phyloP scores from a whole-genome alignment of 2,888 invertebrate species.

The Tachystola acroxantha region DNA sequence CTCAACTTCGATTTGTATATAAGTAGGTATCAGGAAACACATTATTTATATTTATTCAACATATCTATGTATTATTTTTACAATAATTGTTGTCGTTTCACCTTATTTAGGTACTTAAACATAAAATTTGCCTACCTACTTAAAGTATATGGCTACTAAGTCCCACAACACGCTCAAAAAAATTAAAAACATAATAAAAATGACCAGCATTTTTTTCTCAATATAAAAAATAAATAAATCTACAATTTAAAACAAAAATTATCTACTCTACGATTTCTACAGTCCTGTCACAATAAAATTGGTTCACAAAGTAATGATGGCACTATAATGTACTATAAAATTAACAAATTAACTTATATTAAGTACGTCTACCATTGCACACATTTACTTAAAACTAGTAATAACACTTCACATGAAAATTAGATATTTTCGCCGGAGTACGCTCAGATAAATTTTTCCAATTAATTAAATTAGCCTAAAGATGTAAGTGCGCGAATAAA shows the following conservation, averaged over 20 bases:
- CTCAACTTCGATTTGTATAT: no score
- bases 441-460: no score
- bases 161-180: background rate
- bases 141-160: background rate
- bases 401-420: slow-evolving; percentile 1
- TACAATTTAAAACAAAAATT: no score
- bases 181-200: slow-evolving; percentile 17
- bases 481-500: no score
- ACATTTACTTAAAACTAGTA: slow-evolving; percentile 16
- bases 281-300: background rate
- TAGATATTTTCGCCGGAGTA: no score
- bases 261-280: background rate
- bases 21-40: no score
- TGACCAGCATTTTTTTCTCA: slow-evolving; percentile 36
- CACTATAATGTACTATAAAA: slow-evolving; percentile 16
- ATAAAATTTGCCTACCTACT: no score
- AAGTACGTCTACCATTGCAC: slow-evolving; percentile 32
- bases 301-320: slow-evolving; percentile 10
- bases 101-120: no score
- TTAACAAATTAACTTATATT: slow-evolving; percentile 21
- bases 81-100: no score
- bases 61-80: no score
- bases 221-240: slow-evolving; percentile 4
- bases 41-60: no score
- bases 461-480: no score